phyloP scores from a whole-genome alignment of 2,797 vertebrate species.

The Scomberomorus guttatus region DNA sequence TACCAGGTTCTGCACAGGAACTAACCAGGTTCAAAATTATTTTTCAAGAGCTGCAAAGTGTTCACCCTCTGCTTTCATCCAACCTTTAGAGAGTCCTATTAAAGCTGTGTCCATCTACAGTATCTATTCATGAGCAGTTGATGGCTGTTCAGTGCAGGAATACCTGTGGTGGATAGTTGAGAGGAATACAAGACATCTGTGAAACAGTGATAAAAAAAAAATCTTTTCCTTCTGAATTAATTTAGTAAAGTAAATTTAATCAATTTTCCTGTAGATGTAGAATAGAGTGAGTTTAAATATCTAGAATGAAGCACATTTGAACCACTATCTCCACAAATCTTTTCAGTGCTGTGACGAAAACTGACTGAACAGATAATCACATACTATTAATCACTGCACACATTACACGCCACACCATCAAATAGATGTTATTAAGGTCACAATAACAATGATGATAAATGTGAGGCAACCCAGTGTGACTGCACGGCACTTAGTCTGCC shows the following conservation, averaged over 20 bases:
- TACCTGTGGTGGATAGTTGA: slow-evolving; percentile 9
- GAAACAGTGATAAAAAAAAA: slow-evolving; percentile 10
- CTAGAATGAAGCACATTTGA: slow-evolving; percentile 31
- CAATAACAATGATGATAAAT: slow-evolving; percentile 74
- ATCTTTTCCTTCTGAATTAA: neutral
- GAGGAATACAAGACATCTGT: slow-evolving; percentile 6
- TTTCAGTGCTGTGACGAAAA: slow-evolving; percentile 47
- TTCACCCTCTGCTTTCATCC: slow-evolving; percentile 35
- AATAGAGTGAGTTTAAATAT: slow-evolving; percentile 30
- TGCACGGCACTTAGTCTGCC: slow-evolving; percentile 57
- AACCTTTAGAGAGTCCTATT: slow-evolving; percentile 21
- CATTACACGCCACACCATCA: slow-evolving; percentile 59
- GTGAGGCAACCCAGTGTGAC: slow-evolving; percentile 67
- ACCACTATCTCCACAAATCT: slow-evolving; percentile 34
- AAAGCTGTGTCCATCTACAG: slow-evolving; percentile 37
- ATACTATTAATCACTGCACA: slow-evolving; percentile 66
- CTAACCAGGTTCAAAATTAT: slow-evolving; percentile 38
- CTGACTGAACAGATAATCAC: slow-evolving; percentile 60
- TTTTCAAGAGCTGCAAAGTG: slow-evolving; percentile 34
- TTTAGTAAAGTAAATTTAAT: neutral
- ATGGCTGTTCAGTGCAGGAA: slow-evolving; percentile 25
- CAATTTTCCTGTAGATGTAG: slow-evolving; percentile 14
- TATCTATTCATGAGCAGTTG: slow-evolving; percentile 32
- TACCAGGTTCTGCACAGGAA: slow-evolving; percentile 23
- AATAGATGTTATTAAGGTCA: slow-evolving; percentile 73